These are phyloP conservation scores for Pangasius macronema DNA, from an alignment of 2,797 vertebrate genomes.

Conservation along the genomic window DNA sequence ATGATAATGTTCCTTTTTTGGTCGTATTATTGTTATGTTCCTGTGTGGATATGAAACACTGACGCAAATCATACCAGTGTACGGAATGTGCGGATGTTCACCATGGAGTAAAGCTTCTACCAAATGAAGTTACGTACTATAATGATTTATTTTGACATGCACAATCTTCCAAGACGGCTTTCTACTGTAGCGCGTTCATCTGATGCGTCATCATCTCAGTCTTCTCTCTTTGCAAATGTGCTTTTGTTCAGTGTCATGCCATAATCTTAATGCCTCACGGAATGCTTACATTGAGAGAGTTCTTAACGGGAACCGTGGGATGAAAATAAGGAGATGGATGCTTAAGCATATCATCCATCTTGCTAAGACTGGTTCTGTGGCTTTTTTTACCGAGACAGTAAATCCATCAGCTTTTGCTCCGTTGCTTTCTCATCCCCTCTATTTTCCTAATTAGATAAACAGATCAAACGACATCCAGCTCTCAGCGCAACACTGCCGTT, in stretches of 20 bases:
- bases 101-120: slow-evolving; percentile 23
- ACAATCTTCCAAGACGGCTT: not conserved
- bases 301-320: slow-evolving; percentile 33
- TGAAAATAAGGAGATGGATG: slow-evolving; percentile 48
- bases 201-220: slow-evolving; percentile 18
- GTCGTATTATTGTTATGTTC: slow-evolving; percentile 17
- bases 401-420: slow-evolving; percentile 56
- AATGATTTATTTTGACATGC: slow-evolving; percentile 44
- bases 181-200: slow-evolving; percentile 16
- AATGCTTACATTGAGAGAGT: slow-evolving; percentile 37
- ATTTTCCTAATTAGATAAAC: slow-evolving; percentile 58
- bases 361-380: slow-evolving; percentile 63
- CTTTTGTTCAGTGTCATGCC: slow-evolving; percentile 34
- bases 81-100: slow-evolving; percentile 41
- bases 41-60: slow-evolving; percentile 43
- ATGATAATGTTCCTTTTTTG: slow-evolving; percentile 19
- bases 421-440: slow-evolving; percentile 36
- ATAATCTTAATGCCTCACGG: slow-evolving; percentile 31
- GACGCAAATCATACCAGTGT: slow-evolving; percentile 24
- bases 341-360: slow-evolving; percentile 64
- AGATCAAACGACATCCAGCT: slow-evolving; percentile 55
- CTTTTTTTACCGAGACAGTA: slow-evolving; percentile 45
- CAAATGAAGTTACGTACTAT: slow-evolving; percentile 32
- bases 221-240: not conserved
- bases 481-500: slow-evolving; percentile 57